These are phyloP conservation scores for Phrynosoma blainvillii DNA, from an alignment of 2,113 vertebrate species.

Conservation along the genomic window DNA sequence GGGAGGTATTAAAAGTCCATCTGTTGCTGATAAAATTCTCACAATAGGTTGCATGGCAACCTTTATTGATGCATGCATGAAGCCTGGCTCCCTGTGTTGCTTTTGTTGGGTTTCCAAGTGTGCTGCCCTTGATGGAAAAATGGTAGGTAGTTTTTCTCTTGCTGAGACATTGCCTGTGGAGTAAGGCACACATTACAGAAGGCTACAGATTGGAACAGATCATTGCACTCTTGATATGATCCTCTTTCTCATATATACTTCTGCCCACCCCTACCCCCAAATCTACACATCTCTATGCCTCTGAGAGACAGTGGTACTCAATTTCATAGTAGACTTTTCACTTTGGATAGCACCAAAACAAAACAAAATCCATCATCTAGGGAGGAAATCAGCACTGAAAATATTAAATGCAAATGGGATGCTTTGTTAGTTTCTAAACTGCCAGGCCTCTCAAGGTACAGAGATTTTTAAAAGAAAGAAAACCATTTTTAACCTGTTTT, in stretches of 20 bases:
- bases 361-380: conserved; percentile 30
- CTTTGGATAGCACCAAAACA: not conserved
- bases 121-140: conserved; percentile 57
- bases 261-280: conserved; percentile 35
- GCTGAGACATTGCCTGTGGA: conserved; percentile 42
- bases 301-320: conserved; percentile 36
- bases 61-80: conserved; percentile 36
- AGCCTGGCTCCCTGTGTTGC: conserved; percentile 54
- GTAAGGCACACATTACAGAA: conserved; percentile 36
- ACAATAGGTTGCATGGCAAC: conserved; percentile 40
- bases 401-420: not conserved
- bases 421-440: too few species aligned
- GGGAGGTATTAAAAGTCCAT: conserved; percentile 67
- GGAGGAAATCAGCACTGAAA: not conserved
- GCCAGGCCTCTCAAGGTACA: too few species aligned
- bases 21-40: conserved; percentile 59
- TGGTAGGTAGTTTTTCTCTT: conserved; percentile 53
- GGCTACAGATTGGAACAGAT: conserved; percentile 30
- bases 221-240: conserved; percentile 10
- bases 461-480: too few species aligned
- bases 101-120: conserved; percentile 61
- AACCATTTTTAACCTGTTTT: too few species aligned
- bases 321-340: conserved; percentile 48
- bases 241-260: conserved; percentile 46
- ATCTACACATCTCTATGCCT: conserved; percentile 54